Base-by-base conservation (phyloP, 1,140 invertebrate genomes). In the Drosophila virilis region DNA sequence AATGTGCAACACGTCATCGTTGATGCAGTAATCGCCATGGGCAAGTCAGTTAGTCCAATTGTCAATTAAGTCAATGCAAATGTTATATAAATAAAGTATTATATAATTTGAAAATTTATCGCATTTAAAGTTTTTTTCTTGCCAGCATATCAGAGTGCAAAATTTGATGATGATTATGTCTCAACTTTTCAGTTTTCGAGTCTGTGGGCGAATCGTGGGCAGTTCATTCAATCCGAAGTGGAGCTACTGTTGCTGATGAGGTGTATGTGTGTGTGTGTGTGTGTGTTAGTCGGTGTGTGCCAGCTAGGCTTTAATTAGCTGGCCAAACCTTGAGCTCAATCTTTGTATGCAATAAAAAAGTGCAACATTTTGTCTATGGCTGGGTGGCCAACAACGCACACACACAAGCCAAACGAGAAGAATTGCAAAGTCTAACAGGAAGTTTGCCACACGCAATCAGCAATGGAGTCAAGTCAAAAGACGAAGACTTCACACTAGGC, bases 361-460 rank as follows among this genome's bases (percentile, higher is more conserved):
- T 74, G 72, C 67, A 70, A 74, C 57, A 74, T 60, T 68, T 69
- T 74, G 59, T 51, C 59, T 62, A 62, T 43, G 40, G 37, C 52
- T 65, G 68, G 68, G 73, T 75, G 68, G 60, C 57, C 72, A 28
- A 50, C 32, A 72, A 64, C 32, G 64, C 54, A 28, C 60, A 67
- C 32, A 58, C 62, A 80, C 51, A 60, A 17, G 17, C 35, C 37
- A 37, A 17, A 55, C 38, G 35, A 32, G 40, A 17, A 60, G 45
- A 66, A 72, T 80, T 71, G 78, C 78, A 67, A 71, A 61, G 74
- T 61, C 75, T 66, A 82, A 85, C 83, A 85, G 82, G 83, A 85
- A 85, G 82, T 85, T 85, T 85, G 75, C 82, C 82, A 85, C 82
- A 85, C 82, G 82, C 82, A 85, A 85, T 86, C 82, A 85, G 75